Conservation (phyloP, 2,888 invertebrate genomes). For the Papilio demoleus region DNA sequence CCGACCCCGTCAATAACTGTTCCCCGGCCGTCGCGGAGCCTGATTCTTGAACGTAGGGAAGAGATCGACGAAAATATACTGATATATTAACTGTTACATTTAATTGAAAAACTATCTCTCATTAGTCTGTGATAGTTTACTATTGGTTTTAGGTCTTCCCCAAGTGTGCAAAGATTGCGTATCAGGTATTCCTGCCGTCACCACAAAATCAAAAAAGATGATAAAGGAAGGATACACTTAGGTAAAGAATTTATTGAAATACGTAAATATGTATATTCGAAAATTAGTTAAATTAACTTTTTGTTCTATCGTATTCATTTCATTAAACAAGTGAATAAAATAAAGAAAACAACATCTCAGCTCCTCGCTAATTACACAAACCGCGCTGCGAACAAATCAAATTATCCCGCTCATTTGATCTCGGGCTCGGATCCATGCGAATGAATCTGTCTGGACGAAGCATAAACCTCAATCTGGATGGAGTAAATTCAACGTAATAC, state of each 20-base stretch:
- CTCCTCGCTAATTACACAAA: slow-evolving; percentile 21
- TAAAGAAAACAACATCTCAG: slow-evolving; percentile 13
- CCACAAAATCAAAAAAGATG: too few relatives aligned
- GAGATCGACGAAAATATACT: slow-evolving; percentile 25
- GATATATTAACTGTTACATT: neutral
- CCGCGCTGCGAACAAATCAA: slow-evolving; percentile 16
- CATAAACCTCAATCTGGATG: slow-evolving; percentile 17
- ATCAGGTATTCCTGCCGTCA: neutral
- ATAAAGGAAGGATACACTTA: neutral
- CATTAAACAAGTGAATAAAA: neutral
- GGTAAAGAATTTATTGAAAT: neutral
- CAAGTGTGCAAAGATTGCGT: neutral
- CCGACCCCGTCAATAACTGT: slow-evolving; percentile 57
- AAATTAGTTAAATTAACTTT: neutral
- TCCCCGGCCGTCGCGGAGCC: slow-evolving; percentile 42
- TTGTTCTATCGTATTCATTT: neutral
- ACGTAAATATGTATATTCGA: neutral
- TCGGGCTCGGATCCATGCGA: slow-evolving; percentile 11
- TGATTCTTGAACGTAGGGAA: slow-evolving; percentile 48
- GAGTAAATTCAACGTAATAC: slow-evolving; percentile 36
- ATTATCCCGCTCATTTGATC: slow-evolving; percentile 25
- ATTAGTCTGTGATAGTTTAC: neutral
- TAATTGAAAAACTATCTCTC: neutral
- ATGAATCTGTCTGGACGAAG: slow-evolving; percentile 15
- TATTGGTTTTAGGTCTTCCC: neutral